Base-by-base conservation (phyloP, 2,797 vertebrate genomes). In the Pyrocephalus nanus region DNA sequence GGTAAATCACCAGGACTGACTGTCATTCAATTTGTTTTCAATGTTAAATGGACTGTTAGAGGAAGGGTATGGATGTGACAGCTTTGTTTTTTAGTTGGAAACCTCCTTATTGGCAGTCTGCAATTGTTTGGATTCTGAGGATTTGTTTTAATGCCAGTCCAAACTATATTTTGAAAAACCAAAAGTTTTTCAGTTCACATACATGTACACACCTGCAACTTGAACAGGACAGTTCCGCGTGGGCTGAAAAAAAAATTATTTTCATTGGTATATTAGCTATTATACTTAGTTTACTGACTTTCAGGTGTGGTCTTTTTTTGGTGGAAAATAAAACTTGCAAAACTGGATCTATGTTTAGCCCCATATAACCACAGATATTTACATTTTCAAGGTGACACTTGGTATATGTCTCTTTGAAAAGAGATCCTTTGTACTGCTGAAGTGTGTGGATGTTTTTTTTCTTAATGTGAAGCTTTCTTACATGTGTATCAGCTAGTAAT, bases 161-260 rank as follows among this genome's bases (percentile, higher is more conserved):
- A 40, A 73, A 54, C n/a, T 55, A 4, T 64, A 57, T 50, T 67
- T 83, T 48, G 8, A 54, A 32, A 47, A 4, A 66, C 12, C 29
- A 42, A 27, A 55, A 66, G 12, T 11, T 86, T 77, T 79, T 80
- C 7, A 26, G 23, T 71, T 80, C 40, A 23, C 4, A 0, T 40
- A 12, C 9, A 14, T 6, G 2, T 14, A 50, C 14, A 22, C 0
- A 0, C 75, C 79, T 69, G 21, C 32, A n/a, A 11, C 47, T 82
- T 86, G 51, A 58, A 18, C 22, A 45, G 21, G 27, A 50, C 2
- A 26, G 17, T 70, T 86, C 27, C n/a, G 8, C 40, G 8, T 48
- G 36, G 22, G 13, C 25, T 74, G 48, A 67, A 92, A 48, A 79
- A 30, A 91, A 67, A 18, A 51, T 16, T 61, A 4, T 76, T 90